A percentile compares a stretch with the other conserved stretches of the same genome.
These are phyloP conservation scores for Listrodromus nycthemerus DNA, from an alignment of 2,888 invertebrate species.

Conservation along the genomic window DNA sequence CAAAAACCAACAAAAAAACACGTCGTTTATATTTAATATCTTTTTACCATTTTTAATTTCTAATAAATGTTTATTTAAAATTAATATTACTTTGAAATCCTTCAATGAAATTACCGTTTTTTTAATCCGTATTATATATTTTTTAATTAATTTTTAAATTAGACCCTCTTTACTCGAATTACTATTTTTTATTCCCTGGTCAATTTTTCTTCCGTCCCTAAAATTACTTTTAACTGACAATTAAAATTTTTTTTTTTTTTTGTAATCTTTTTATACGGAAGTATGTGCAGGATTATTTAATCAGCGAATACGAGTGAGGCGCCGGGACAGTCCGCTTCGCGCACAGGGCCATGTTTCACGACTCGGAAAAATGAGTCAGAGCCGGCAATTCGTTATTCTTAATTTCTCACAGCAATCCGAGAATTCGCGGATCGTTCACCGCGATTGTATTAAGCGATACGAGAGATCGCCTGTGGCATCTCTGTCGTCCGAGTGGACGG, in stretches of 20 bases:
- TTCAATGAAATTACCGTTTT: too few relatives aligned
- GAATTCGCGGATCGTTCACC: conserved; percentile 7
- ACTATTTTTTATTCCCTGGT: too few relatives aligned
- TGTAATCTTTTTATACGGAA: background rate
- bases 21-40: too few relatives aligned
- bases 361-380: background rate
- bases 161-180: too few relatives aligned
- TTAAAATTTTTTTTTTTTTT: too few relatives aligned
- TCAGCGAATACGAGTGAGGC: background rate
- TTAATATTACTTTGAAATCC: too few relatives aligned
- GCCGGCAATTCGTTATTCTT: conserved; percentile 29
- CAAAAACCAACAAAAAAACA: too few relatives aligned
- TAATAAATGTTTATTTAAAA: too few relatives aligned
- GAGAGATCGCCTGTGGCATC: conserved; percentile 24
- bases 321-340: background rate
- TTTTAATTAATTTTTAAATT: background rate
- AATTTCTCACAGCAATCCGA: conserved; percentile 29
- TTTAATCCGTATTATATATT: background rate
- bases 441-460: background rate
- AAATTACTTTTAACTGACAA: too few relatives aligned
- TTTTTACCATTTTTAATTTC: too few relatives aligned
- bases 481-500: conserved; percentile 24
- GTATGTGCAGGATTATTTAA: conserved; percentile 2
- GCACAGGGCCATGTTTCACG: too few relatives aligned
- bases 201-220: too few relatives aligned